A percentile compares a stretch with the other conserved stretches of the same genome.
Evolutionary conservation across 2,888 invertebrate genomes (phyloP).

Genomic region (Xylota segnis): DNA sequence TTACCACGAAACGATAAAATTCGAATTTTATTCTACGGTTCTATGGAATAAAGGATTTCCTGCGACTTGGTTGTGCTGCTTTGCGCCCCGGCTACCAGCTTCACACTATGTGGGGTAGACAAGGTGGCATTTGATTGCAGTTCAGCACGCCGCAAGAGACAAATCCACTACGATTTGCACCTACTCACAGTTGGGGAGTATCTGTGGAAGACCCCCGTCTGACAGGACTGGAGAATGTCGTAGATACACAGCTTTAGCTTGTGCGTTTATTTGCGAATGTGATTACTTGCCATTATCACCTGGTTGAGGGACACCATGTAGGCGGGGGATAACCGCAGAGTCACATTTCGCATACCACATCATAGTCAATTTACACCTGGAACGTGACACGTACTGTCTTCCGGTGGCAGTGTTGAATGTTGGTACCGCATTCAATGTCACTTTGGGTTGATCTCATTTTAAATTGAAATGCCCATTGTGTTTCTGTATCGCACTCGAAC

Average conservation of each 20-base stretch:
- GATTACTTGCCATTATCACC: slow-evolving; percentile 70
- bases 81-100: slow-evolving; percentile 4
- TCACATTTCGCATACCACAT: slow-evolving; percentile 53
- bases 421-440: slow-evolving; percentile 55
- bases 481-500: slow-evolving; percentile 23
- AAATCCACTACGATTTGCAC: slow-evolving; percentile 59
- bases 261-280: slow-evolving; percentile 70
- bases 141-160: slow-evolving; percentile 31
- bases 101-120: slow-evolving; percentile 47
- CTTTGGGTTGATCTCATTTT: slow-evolving; percentile 74
- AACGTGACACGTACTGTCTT: slow-evolving; percentile 61
- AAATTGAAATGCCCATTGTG: slow-evolving; percentile 74
- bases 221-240: slow-evolving; percentile 18
- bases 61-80: slow-evolving; percentile 43
- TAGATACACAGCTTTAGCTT: slow-evolving; percentile 24
- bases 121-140: slow-evolving; percentile 63
- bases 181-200: slow-evolving; percentile 62
- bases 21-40: slow-evolving; percentile 72
- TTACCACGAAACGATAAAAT: slow-evolving; percentile 76
- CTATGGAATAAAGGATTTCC: slow-evolving; percentile 68
- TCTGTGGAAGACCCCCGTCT: slow-evolving; percentile 17
- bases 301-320: slow-evolving; percentile 43
- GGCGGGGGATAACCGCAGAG: slow-evolving; percentile 55
- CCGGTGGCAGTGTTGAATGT: slow-evolving; percentile 42
- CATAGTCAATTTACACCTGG: slow-evolving; percentile 62